Percentiles rank a stretch among this genome's conserved stretches.
Evolutionary conservation across 2,888 invertebrate species (phyloP).

Genomic region (Hydraecia micacea): DNA sequence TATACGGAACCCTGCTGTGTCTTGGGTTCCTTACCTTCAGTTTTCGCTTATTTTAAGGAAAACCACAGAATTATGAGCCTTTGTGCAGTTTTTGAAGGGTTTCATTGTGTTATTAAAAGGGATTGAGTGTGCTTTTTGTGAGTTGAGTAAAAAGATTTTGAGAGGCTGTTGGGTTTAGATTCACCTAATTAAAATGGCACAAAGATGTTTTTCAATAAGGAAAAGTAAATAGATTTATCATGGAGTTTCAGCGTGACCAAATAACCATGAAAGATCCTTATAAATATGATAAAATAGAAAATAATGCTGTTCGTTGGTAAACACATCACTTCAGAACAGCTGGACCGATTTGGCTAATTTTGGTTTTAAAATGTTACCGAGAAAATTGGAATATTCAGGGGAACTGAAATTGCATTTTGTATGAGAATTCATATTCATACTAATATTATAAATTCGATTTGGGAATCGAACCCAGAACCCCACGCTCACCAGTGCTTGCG

Average conservation of each 20-base stretch:
- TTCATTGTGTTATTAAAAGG: slow-evolving; percentile 43
- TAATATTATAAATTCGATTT: too few species aligned
- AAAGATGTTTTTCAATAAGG: not conserved
- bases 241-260: not conserved
- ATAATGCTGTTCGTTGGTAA: not conserved
- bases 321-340: not conserved
- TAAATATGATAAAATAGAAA: not conserved
- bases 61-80: slow-evolving; percentile 56
- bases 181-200: slow-evolving; percentile 15
- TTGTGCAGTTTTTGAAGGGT: slow-evolving; percentile 55
- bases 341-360: not conserved
- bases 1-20: slow-evolving; percentile 79
- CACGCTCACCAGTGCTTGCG: not conserved
- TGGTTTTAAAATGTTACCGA: not conserved
- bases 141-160: slow-evolving; percentile 18
- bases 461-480: not conserved
- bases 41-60: slow-evolving; percentile 66
- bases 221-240: not conserved
- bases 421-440: too few species aligned
- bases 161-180: not conserved
- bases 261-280: not conserved
- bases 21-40: slow-evolving; percentile 60
- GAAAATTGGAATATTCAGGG: not conserved
- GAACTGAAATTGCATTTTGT: not conserved
- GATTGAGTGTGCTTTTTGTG: slow-evolving; percentile 14